Percentiles rank a stretch among this genome's conserved stretches.
Conservation (phyloP, 2,888 invertebrate species). For the Aphodius sticticus region DNA sequence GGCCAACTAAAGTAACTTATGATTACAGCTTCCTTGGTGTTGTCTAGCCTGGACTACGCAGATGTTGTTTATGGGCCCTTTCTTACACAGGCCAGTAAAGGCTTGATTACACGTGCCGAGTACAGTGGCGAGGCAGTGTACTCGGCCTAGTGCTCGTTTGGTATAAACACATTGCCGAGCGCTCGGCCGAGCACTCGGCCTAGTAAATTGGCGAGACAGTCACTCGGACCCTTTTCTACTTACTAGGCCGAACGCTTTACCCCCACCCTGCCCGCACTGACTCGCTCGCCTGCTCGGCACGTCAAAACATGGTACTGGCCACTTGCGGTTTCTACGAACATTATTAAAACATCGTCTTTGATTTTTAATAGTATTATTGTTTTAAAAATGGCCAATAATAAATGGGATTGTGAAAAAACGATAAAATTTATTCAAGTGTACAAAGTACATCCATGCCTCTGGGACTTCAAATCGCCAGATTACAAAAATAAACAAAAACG, state of each 20-base stretch:
- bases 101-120: no score
- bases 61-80: no score
- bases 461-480: constrained; percentile 11
- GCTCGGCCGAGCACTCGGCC: neutral
- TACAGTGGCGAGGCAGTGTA: no score
- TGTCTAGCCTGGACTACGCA: no score
- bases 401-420: constrained; percentile 21
- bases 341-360: no score
- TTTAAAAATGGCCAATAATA: constrained; percentile 4
- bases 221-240: constrained; percentile 7
- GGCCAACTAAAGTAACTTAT: no score
- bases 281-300: neutral
- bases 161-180: neutral
- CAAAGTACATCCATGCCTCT: constrained; percentile 23
- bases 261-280: neutral
- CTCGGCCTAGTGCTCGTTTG: neutral
- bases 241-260: neutral
- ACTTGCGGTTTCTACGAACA: no score
- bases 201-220: neutral
- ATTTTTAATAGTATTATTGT: neutral
- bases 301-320: neutral
- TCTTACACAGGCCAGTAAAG: no score
- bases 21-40: no score
- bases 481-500: constrained; percentile 21
- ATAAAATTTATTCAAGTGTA: constrained; percentile 24